Base-by-base conservation (phyloP, 2,888 invertebrate species). In the Lasioglossum malachurum region DNA sequence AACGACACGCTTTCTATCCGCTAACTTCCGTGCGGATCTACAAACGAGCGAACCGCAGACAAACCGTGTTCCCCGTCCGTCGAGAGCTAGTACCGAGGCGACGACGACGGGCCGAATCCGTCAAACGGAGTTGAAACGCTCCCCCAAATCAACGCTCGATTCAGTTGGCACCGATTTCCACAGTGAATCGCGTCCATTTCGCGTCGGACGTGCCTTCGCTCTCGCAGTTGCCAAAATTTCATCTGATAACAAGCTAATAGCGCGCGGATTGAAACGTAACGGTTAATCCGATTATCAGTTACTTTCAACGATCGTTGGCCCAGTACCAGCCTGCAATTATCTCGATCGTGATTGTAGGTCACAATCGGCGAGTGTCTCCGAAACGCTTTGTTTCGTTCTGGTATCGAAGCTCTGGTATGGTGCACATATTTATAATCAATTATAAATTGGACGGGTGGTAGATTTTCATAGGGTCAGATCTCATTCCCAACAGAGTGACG, bases 11-110 rank as follows among this genome's bases (percentile, higher is more conserved):
- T 64, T 27, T 64, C 64, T 31, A 14, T 4, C 31, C 27, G 31
- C 35, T 35, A 67, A 67, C 67, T 67, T 67, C 67, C 35, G 35
- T 1, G 60, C 60, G 64, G 35, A 19, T 67, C 67, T 19, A 19
- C 67, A 67, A 67, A 67, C 67, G 67, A 67, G 67, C 31, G 67
- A 31, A 67, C 67, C 35, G 67, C 67, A 67, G 67, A 19, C 67
- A 35, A 67, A 35, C 67, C 67, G 67, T 60, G 27, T 60, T 60
- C 27, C 27, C 60, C 10, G 31, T 60, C 27, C 60, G 60, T 53
- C 23, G 27, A 14, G 14, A 27, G 60, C 27, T 14, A 1, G 14
- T 7, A 5, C 27, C 27, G 27, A 27, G 5, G 27, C 60, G 60
- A 4, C 60, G 60, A 10, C 27, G 60, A 27, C 27, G 16, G 5